phyloP scores from a whole-genome alignment of 53 echinoderm and acorn worm species.

The Mesocentrotus franciscanus region DNA sequence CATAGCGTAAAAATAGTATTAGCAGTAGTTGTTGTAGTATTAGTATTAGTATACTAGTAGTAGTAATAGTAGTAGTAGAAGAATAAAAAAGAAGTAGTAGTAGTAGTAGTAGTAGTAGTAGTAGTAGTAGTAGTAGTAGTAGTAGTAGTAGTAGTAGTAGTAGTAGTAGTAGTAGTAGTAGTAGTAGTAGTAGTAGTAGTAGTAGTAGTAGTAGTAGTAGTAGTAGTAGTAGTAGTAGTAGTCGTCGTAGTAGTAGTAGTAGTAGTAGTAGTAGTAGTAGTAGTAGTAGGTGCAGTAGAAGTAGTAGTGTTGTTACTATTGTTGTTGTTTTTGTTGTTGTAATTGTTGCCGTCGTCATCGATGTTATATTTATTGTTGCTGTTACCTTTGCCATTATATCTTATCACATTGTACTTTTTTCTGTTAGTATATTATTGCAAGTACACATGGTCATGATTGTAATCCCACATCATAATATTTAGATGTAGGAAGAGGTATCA shows the following conservation, averaged over 20 bases:
- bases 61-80: background rate
- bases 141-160: conserved; percentile 40
- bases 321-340: no score
- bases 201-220: background rate
- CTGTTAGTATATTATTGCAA: background rate
- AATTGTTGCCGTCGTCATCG: no score
- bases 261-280: background rate
- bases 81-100: background rate
- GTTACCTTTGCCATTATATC: background rate
- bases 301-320: no score
- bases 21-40: no score
- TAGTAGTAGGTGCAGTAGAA: no score
- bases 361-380: background rate
- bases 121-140: conserved; percentile 17
- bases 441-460: no score
- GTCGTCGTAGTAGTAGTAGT: conserved; percentile 23
- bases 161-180: background rate
- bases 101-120: background rate
- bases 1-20: no score
- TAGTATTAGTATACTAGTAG: no score
- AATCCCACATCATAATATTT: no score
- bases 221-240: conserved; percentile 36
- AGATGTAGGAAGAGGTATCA: background rate
- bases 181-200: no score
- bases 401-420: background rate